Evolutionary conservation across 2,888 invertebrate species (phyloP).

Genomic region (Acronicta leporina): DNA sequence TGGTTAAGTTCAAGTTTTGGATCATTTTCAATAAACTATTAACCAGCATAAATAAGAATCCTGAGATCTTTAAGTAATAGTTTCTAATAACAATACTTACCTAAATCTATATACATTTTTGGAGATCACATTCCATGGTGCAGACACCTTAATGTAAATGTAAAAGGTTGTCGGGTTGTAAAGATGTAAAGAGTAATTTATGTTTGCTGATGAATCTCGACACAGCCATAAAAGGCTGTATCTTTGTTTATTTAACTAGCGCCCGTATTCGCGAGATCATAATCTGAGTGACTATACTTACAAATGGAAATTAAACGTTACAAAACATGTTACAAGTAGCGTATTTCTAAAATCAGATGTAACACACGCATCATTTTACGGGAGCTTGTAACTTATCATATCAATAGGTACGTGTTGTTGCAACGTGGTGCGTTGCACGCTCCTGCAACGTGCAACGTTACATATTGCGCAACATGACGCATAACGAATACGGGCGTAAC

Average conservation of each 20-base stretch:
- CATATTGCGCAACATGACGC: background rate
- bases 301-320: background rate
- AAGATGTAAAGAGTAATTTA: constrained; percentile 46
- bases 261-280: constrained; percentile 36
- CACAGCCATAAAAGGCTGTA: constrained; percentile 20
- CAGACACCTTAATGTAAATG: constrained; percentile 41
- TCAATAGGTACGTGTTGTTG: background rate
- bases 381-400: too few relatives aligned
- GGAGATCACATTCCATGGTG: constrained; percentile 32
- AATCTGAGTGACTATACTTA: too few relatives aligned
- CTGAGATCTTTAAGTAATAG: too few relatives aligned
- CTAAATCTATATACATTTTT: constrained; percentile 3
- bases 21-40: too few relatives aligned
- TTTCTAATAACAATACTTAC: too few relatives aligned
- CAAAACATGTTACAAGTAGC: background rate
- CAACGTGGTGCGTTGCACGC: background rate
- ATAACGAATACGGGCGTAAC: constrained; percentile 44
- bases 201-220: constrained; percentile 28
- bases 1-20: too few relatives aligned
- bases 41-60: too few relatives aligned
- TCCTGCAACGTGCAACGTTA: constrained; percentile 1
- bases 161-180: constrained; percentile 47
- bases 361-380: too few relatives aligned
- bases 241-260: constrained; percentile 11
- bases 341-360: too few relatives aligned